phyloP scores from a whole-genome alignment of 2,113 vertebrate genomes.

The Planiliza haematocheilus region DNA sequence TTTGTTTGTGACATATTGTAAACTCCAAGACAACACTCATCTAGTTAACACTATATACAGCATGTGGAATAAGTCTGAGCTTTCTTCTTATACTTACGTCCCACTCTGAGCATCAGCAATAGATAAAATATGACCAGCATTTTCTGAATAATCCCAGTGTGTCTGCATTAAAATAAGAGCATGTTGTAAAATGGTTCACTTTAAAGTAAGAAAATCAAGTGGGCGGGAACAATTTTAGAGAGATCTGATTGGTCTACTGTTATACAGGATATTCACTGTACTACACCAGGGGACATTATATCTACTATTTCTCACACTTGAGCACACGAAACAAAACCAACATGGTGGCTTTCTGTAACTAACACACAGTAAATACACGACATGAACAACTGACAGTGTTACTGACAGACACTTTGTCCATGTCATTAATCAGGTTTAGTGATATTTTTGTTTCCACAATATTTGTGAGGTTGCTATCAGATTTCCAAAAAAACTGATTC shows the following conservation, averaged over 20 bases:
- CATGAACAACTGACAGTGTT: too few species aligned
- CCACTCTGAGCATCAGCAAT: constrained; percentile 21
- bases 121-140: constrained; percentile 41
- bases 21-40: too few species aligned
- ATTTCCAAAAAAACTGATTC: too few species aligned
- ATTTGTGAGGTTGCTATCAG: too few species aligned
- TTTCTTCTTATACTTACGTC: constrained; percentile 39
- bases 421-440: too few species aligned
- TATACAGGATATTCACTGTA: background rate
- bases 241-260: constrained; percentile 42
- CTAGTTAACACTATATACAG: background rate
- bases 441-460: too few species aligned
- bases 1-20: background rate
- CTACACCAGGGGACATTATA: constrained; percentile 44
- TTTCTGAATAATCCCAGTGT: constrained; percentile 4
- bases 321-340: constrained; percentile 18
- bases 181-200: background rate
- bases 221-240: constrained; percentile 32
- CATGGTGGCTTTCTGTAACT: too few species aligned
- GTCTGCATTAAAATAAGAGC: background rate
- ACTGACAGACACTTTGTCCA: too few species aligned
- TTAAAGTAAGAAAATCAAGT: constrained; percentile 29
- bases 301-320: constrained; percentile 11
- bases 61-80: background rate
- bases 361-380: too few species aligned